Base-by-base conservation (phyloP, 2,113 vertebrate genomes). In the Xenus cinereus region DNA sequence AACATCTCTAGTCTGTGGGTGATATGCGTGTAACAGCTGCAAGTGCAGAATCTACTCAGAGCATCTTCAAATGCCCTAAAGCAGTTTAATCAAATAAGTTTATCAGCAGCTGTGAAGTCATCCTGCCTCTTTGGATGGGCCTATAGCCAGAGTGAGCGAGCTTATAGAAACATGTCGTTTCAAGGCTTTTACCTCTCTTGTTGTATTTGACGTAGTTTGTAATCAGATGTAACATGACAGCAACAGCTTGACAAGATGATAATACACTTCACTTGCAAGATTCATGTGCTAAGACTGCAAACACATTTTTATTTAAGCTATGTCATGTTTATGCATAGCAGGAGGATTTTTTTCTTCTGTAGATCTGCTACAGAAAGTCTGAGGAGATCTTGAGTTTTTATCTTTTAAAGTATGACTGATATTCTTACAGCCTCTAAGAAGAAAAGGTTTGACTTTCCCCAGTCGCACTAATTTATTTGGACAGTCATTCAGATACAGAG, bases 191-290 rank as follows among this genome's bases (percentile, higher is more conserved):
- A 30, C 69, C 77, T 85, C 74, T 94, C 76, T 48, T n/a, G 8
- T 75, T 93, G 37, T 57, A 33, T 96, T 80, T 80, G 83, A 90
- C 0, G 1, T 71, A 33, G 68, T 87, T 93, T 96, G 87, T 73
- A 83, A 95, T 92, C 79, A 88, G 76, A 96, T 95, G 92, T 84
- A 96, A 95, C 79, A 43, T 85, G 93, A 95, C 97, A 95, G 85
- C 77, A 95, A 35, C 76, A 95, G 76, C 93, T 80, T 92, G 89
- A 96, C 87, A 90, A 85, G 69, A 43, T 95, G 90, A 90, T 95
- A 81, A 96, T 91, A 95, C 72, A 84, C 76, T 93, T 95, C 73
- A 87, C 89, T 96, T 90, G 79, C 63, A 95, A 89, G 93, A 94
- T 83, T 84, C 53, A 68, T 81, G 53, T 53, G 76, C 60, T 86